A percentile compares a stretch with the other conserved stretches of the same genome.
phyloP scores from a whole-genome alignment of 2,888 invertebrate genomes.

The Urechis unicinctus region DNA sequence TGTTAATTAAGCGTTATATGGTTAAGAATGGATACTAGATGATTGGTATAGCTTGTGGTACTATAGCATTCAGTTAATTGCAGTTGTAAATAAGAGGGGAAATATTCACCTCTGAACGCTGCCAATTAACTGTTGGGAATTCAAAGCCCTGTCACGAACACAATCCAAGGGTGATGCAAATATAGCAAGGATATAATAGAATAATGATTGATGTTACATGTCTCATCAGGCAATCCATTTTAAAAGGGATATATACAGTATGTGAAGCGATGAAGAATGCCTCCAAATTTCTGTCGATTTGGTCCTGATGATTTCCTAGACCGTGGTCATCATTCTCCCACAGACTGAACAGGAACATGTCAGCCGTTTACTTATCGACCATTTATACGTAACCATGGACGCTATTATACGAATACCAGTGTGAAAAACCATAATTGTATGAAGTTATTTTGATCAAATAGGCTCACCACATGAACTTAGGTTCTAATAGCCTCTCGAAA shows the following conservation, averaged over 20 bases:
- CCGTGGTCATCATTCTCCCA: slow-evolving; percentile 14
- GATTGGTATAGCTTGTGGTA: too few species aligned
- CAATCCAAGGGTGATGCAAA: too few species aligned
- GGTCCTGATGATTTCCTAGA: slow-evolving; percentile 5
- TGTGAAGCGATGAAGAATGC: slow-evolving; percentile 8
- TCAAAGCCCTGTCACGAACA: slow-evolving; percentile 1
- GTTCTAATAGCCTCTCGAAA: slow-evolving; percentile 4
- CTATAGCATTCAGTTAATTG: too few species aligned
- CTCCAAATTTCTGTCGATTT: slow-evolving; percentile 5
- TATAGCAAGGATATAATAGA: too few species aligned
- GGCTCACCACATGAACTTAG: slow-evolving; percentile 9
- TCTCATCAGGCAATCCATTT: neutral
- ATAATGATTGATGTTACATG: neutral
- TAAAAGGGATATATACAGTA: slow-evolving; percentile 1
- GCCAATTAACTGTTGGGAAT: slow-evolving; percentile 3
- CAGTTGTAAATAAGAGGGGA: too few species aligned
- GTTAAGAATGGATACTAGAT: too few species aligned
- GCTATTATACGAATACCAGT: too few species aligned
- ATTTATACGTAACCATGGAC: too few species aligned
- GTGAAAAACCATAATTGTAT: too few species aligned
- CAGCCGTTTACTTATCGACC: too few species aligned
- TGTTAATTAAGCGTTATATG: too few species aligned
- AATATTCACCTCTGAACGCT: slow-evolving; percentile 3
- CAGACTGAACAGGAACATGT: slow-evolving; percentile 1
- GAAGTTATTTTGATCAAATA: neutral